These are phyloP conservation scores for Leptothorax acervorum DNA, from an alignment of 2,888 invertebrate genomes.

Conservation along the genomic window DNA sequence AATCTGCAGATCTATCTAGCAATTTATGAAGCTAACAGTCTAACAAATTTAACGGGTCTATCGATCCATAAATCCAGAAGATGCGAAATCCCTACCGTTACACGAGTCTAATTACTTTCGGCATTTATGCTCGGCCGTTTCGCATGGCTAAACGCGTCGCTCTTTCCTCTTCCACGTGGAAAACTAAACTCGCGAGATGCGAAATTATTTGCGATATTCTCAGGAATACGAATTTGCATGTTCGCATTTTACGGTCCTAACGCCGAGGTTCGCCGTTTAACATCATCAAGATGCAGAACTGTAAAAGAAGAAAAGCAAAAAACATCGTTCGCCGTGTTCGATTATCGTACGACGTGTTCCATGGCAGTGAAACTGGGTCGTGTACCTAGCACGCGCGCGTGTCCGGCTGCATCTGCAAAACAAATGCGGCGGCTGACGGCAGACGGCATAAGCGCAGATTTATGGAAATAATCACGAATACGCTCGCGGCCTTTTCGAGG, in stretches of 20 bases:
- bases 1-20: constrained; percentile 38
- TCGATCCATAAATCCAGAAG: constrained; percentile 52
- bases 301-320: not conserved
- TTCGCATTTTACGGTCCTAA: constrained; percentile 5
- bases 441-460: constrained; percentile 57
- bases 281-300: not conserved
- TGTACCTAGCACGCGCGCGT: constrained; percentile 7
- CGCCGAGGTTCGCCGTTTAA: not conserved
- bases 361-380: constrained; percentile 52
- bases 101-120: constrained; percentile 43
- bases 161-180: not conserved
- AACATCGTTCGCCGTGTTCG: not conserved
- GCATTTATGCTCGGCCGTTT: constrained; percentile 31
- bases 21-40: constrained; percentile 52
- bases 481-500: constrained; percentile 23
- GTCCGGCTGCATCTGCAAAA: constrained; percentile 56
- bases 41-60: constrained; percentile 53
- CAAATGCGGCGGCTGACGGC: constrained; percentile 52
- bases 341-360: constrained; percentile 10
- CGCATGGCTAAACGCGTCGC: constrained; percentile 26
- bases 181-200: not conserved
- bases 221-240: not conserved
- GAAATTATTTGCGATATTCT: constrained; percentile 16
- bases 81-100: constrained; percentile 45
- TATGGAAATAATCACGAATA: constrained; percentile 59